Conservation (phyloP, 2,888 invertebrate species). For the Sphecodes monilicornis region DNA sequence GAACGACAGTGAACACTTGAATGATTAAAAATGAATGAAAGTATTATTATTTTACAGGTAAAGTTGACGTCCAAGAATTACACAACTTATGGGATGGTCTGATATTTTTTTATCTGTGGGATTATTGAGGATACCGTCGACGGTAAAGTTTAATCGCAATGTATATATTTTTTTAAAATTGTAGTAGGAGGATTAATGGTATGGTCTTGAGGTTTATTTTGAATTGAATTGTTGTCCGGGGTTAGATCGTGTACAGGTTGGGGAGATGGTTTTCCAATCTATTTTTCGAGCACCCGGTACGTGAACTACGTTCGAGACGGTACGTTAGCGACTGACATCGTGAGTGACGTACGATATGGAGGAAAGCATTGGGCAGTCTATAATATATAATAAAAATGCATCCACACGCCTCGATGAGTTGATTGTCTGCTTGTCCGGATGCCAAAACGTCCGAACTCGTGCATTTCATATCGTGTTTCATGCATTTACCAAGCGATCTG, state of each 20-base stretch:
- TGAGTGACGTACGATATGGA: slow-evolving; percentile 82
- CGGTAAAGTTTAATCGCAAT: neutral
- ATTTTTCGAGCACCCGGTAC: slow-evolving; percentile 81
- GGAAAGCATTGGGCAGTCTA: slow-evolving; percentile 83
- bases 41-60: no score
- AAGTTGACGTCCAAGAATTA: no score
- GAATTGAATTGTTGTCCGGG: neutral
- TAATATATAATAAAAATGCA: slow-evolving; percentile 85
- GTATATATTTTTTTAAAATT: neutral
- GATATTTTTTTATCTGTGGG: no score
- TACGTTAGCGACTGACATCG: slow-evolving; percentile 83
- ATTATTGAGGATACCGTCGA: neutral
- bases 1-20: no score
- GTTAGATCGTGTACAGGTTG: neutral
- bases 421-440: slow-evolving; percentile 85
- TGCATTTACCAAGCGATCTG: slow-evolving; percentile 78
- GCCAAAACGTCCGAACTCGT: slow-evolving; percentile 84
- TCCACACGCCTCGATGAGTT: slow-evolving; percentile 84
- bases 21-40: no score
- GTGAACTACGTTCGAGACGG: slow-evolving; percentile 84
- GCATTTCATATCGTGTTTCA: slow-evolving; percentile 84
- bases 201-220: neutral
- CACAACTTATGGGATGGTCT: no score
- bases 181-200: neutral
- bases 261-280: slow-evolving; percentile 7